Base-by-base conservation (phyloP, 2,888 invertebrate genomes). In the Tachystola acroxantha region DNA sequence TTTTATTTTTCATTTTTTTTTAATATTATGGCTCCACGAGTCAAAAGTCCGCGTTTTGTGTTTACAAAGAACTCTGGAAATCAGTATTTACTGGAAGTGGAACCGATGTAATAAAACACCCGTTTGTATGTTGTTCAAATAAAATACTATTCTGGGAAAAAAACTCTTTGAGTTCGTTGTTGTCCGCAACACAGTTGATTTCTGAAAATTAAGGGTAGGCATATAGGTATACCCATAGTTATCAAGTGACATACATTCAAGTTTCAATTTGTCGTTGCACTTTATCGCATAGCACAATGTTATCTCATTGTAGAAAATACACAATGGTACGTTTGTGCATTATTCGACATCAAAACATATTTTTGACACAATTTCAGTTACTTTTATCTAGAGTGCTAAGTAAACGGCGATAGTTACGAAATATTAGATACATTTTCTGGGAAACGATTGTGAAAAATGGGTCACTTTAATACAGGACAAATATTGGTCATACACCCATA, bases 101-200 rank as follows among this genome's bases (percentile, higher is more conserved):
- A 20, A 24, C 4, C 7, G n/a, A 4, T 24, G n/a, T n/a, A n/a
- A 24, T 4, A 24, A 6, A 24, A 24, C n/a, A 24, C 3, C n/a
- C 24, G 24, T 66, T 77, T 33, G 14, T 19, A 32, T 37, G 36
- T 43, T 48, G 43, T 48, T 50, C 53, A 71, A 64, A 72, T 62
- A 68, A 51, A 59, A 49, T 46, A 48, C 45, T 54, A 56, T 79
- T 75, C 78, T 65, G 52, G 57, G 79, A 79, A 80, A 44, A n/a
- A 52, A 43, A 52, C 45, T 64, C 57, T 72, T 64, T 58, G 61
- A 53, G 44, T 45, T 57, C 68, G 58, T 73, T 76, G 68, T 76
- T 47, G 52, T n/a, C n/a, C 42, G 43, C 46, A 48, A 50, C 53
- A 3, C 6, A 55, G 46, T 48, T 48, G 48, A 37, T 40, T 45